Evolutionary conservation across 2,113 vertebrate genomes (phyloP).

Genomic region (Zosterops hypoxanthus): DNA sequence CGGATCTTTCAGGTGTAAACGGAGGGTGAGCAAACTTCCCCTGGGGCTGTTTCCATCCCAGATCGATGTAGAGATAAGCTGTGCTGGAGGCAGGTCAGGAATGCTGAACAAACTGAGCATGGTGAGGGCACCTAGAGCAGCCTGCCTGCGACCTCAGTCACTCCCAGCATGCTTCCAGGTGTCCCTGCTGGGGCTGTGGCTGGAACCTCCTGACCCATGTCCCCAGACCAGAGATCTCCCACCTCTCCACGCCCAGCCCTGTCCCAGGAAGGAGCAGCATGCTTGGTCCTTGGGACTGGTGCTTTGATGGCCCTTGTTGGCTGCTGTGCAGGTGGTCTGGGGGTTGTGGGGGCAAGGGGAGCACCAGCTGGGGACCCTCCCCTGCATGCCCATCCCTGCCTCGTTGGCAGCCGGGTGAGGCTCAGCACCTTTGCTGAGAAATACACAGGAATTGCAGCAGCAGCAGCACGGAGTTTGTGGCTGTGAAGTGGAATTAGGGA

Average conservation of each 20-base stretch:
- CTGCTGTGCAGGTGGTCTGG: background rate
- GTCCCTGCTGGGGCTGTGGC: background rate
- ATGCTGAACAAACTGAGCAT: background rate
- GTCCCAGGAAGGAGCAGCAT: background rate
- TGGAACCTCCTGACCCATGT: background rate
- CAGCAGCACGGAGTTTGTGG: accelerated
- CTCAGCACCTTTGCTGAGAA: background rate
- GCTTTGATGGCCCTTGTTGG: accelerated
- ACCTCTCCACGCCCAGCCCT: accelerated
- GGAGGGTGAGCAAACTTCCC: background rate
- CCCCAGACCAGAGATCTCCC: background rate
- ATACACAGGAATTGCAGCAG: accelerated
- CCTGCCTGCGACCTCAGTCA: accelerated
- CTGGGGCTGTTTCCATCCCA: background rate
- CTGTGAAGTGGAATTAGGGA: background rate
- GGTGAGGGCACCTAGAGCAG: background rate
- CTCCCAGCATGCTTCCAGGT: accelerated
- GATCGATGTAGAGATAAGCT: background rate
- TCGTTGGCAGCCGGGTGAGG: accelerated
- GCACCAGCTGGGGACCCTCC: background rate
- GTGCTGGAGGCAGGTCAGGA: background rate
- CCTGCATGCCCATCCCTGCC: accelerated
- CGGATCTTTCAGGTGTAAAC: background rate
- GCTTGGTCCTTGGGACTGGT: accelerated
- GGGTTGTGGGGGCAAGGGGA: background rate